These are phyloP conservation scores for Nymphicus hollandicus DNA, from an alignment of 2,113 vertebrate species.

Conservation along the genomic window DNA sequence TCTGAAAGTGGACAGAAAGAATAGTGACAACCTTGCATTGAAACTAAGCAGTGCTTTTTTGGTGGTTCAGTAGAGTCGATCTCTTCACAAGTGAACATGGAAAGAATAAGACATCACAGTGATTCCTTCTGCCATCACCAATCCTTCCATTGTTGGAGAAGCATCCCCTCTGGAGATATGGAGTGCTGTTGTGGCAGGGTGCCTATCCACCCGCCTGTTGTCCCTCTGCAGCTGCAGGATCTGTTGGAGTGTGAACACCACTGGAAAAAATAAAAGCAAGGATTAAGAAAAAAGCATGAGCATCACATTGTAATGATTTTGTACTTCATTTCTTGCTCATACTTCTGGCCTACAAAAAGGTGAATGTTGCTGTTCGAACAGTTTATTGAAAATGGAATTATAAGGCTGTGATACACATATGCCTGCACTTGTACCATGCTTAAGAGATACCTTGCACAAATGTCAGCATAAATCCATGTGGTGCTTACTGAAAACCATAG, in stretches of 20 bases:
- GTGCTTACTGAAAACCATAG: not conserved
- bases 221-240: not conserved
- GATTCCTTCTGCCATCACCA: not conserved
- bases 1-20: not conserved
- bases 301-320: not conserved
- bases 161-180: not conserved
- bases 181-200: not conserved
- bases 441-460: not conserved
- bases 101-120: not conserved
- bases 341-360: not conserved
- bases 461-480: not conserved
- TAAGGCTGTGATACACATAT: not conserved
- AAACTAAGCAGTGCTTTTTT: not conserved
- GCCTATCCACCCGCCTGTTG: not conserved
- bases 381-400: not conserved
- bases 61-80: accelerated
- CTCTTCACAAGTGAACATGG: accelerated
- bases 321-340: not conserved
- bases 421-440: not conserved
- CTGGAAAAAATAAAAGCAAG: accelerated
- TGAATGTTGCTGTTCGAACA: not conserved
- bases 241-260: not conserved
- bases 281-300: not conserved
- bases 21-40: not conserved
- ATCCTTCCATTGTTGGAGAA: not conserved